These are phyloP conservation scores for Gila orcuttii DNA, from an alignment of 2,113 vertebrate species.

Conservation along the genomic window DNA sequence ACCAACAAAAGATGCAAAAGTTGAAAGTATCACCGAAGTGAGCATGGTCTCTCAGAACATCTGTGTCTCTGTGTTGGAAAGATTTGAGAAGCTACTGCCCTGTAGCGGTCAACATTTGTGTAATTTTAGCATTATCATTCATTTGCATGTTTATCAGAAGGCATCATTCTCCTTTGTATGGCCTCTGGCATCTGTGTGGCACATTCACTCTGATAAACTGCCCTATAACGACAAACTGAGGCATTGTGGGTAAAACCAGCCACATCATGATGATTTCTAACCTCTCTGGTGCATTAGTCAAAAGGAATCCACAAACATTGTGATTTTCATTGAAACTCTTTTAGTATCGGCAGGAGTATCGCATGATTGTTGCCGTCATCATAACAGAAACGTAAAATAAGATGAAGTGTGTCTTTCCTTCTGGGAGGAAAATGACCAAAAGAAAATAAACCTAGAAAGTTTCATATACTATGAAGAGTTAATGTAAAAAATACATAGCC, in stretches of 20 bases:
- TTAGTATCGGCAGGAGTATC: not conserved
- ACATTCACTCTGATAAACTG: slow-evolving; percentile 11
- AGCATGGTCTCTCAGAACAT: not conserved
- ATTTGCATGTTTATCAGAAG: slow-evolving; percentile 39
- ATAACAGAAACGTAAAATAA: not conserved
- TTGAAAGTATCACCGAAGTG: not conserved
- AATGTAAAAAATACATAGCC: too few relatives aligned
- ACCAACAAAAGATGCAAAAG: not conserved
- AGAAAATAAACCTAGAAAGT: not conserved
- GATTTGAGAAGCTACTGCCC: not conserved
- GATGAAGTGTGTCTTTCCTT: not conserved
- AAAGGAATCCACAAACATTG: not conserved
- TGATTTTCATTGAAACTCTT: not conserved
- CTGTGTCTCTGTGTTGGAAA: not conserved
- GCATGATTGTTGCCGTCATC: not conserved
- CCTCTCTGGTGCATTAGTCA: not conserved
- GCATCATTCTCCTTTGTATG: not conserved
- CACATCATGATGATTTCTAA: slow-evolving; percentile 9
- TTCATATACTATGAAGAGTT: not conserved
- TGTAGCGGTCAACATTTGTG: not conserved
- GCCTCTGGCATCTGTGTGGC: not conserved
- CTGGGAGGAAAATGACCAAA: too few relatives aligned
- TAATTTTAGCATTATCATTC: slow-evolving; percentile 15
- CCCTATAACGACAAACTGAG: not conserved
- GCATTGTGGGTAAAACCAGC: slow-evolving; percentile 33